phyloP scores from a whole-genome alignment of 2,113 vertebrate species.

The Todiramphus saurophagus region DNA sequence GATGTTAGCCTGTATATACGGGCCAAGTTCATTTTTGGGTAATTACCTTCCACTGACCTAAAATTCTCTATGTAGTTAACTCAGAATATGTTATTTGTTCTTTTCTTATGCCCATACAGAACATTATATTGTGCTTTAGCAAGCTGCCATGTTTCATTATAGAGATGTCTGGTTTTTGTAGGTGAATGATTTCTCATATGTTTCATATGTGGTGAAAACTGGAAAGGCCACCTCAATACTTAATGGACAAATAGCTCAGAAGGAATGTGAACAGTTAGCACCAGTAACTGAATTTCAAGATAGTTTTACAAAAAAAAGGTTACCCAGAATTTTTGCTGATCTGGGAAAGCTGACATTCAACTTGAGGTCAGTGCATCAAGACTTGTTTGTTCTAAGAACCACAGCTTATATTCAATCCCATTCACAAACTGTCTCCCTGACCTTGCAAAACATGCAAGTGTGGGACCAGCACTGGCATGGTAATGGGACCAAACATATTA shows the following conservation, averaged over 20 bases:
- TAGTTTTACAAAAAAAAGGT: not conserved
- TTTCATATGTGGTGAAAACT: not conserved
- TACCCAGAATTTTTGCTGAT: constrained; percentile 15
- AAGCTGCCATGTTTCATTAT: not conserved
- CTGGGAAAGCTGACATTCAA: constrained; percentile 15
- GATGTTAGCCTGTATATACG: not conserved
- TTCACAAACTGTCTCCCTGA: not conserved
- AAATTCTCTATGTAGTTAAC: constrained; percentile 3
- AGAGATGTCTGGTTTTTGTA: not conserved
- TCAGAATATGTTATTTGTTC: constrained; percentile 12
- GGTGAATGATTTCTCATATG: not conserved
- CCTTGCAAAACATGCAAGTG: not conserved
- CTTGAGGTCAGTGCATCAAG: not conserved
- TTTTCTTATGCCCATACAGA: not conserved
- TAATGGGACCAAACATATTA: not conserved
- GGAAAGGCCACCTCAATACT: not conserved
- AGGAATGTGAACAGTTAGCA: constrained; percentile 22
- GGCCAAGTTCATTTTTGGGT: constrained; percentile 37
- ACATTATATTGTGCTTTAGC: not conserved
- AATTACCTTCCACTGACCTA: constrained; percentile 38
- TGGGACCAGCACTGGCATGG: not conserved
- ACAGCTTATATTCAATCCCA: not conserved
- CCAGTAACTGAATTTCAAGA: not conserved
- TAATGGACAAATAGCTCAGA: not conserved
- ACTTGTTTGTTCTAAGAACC: not conserved